Evolutionary conservation across 2,113 vertebrate genomes (phyloP).

Genomic region (Prionailurus bengalensis): DNA sequence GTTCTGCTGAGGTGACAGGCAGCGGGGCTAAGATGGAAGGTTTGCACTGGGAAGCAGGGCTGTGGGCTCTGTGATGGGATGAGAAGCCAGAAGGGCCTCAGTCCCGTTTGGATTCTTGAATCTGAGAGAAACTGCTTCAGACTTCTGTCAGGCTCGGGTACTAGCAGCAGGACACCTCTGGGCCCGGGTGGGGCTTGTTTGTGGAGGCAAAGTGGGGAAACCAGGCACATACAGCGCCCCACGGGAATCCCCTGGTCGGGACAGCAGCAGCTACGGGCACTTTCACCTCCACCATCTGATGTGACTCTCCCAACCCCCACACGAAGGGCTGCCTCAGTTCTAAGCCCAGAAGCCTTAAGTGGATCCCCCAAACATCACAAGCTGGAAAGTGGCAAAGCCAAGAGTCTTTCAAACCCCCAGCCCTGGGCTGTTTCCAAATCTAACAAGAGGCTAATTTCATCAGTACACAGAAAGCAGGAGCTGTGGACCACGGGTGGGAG

Average conservation of each 20-base stretch:
- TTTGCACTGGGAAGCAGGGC: not conserved
- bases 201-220: not conserved
- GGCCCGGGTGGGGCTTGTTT: not conserved
- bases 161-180: not conserved
- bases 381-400: not conserved
- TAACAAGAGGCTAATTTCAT: not conserved
- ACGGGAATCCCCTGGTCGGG: rapidly evolving
- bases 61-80: too few relatives aligned
- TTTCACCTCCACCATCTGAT: not conserved
- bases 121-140: too few relatives aligned
- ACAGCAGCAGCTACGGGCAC: not conserved
- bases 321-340: not conserved
- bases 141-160: rapidly evolving
- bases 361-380: not conserved
- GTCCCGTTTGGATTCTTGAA: not conserved
- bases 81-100: not conserved
- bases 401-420: not conserved
- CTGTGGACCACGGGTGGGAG: not conserved
- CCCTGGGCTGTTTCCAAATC: not conserved
- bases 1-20: not conserved
- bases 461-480: not conserved
- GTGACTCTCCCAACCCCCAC: not conserved
- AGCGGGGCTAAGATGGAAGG: not conserved
- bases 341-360: not conserved
- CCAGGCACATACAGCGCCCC: rapidly evolving